Conservation (phyloP, 2,888 invertebrate genomes). For the Cactoblastis cactorum region DNA sequence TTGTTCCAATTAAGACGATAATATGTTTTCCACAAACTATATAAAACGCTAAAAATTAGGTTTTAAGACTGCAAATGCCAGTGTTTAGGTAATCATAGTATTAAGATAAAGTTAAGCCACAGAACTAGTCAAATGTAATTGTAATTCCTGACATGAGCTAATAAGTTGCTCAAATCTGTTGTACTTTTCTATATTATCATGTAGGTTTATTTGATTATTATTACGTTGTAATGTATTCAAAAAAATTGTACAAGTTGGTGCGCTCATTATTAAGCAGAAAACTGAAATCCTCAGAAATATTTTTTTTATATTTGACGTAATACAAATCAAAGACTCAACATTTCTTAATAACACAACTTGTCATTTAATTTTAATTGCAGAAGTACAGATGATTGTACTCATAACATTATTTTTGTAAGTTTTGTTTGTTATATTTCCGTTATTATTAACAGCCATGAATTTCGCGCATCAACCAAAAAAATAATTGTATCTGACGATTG, state of each 20-base stretch:
- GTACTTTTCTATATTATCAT: constrained; percentile 22
- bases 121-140: constrained; percentile 72
- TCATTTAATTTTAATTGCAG: too few relatives aligned
- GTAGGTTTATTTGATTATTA: too few relatives aligned
- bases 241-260: too few relatives aligned
- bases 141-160: constrained; percentile 49
- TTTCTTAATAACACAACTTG: too few relatives aligned
- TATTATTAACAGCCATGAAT: neutral
- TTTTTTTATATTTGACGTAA: too few relatives aligned
- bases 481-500: neutral
- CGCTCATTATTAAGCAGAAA: too few relatives aligned
- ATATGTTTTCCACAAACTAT: constrained; percentile 7
- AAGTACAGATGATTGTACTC: too few relatives aligned
- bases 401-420: too few relatives aligned
- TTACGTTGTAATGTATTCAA: too few relatives aligned
- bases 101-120: constrained; percentile 58
- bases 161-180: constrained; percentile 54
- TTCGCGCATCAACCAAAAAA: constrained; percentile 3
- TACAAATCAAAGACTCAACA: too few relatives aligned
- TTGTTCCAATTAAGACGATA: constrained; percentile 12
- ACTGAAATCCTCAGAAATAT: too few relatives aligned
- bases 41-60: constrained; percentile 33
- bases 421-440: too few relatives aligned
- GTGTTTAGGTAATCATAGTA: constrained; percentile 62
- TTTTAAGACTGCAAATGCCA: constrained; percentile 71